phyloP scores from a whole-genome alignment of 2,113 vertebrate genomes.

The Pitta sordida region DNA sequence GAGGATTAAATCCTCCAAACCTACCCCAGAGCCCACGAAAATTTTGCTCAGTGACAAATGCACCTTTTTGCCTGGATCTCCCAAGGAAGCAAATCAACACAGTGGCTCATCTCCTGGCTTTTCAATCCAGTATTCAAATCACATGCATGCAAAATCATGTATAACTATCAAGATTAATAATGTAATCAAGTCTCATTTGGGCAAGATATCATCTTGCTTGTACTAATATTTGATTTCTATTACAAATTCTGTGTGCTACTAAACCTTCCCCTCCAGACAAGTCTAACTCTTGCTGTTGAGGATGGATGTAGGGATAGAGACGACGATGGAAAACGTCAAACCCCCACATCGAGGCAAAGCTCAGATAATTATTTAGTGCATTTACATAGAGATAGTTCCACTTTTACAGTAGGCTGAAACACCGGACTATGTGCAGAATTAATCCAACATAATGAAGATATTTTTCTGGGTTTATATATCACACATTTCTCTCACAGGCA shows the following conservation, averaged over 20 bases:
- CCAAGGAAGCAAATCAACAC: neutral
- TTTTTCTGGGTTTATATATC: neutral
- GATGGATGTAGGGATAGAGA: neutral
- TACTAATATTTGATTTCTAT: constrained; percentile 58
- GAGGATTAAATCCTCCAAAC: neutral
- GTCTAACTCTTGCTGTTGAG: neutral
- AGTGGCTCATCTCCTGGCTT: neutral
- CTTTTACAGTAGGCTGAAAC: neutral
- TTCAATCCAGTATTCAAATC: neutral
- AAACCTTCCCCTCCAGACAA: neutral
- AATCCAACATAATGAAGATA: neutral
- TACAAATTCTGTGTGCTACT: constrained; percentile 17
- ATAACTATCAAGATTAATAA: constrained; percentile 35
- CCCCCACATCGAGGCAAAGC: neutral
- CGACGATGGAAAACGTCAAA: neutral
- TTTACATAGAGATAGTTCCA: constrained; percentile 22
- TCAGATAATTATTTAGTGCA: constrained; percentile 15
- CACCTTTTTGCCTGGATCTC: neutral
- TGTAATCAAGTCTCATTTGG: constrained; percentile 32
- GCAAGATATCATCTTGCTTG: constrained; percentile 50
- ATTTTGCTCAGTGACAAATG: neutral
- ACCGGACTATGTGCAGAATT: neutral
- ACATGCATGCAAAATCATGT: neutral
- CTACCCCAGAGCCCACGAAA: neutral
- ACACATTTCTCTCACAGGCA: neutral